phyloP scores from a whole-genome alignment of 1,140 invertebrate genomes.

The Harlomillsia oculata region DNA sequence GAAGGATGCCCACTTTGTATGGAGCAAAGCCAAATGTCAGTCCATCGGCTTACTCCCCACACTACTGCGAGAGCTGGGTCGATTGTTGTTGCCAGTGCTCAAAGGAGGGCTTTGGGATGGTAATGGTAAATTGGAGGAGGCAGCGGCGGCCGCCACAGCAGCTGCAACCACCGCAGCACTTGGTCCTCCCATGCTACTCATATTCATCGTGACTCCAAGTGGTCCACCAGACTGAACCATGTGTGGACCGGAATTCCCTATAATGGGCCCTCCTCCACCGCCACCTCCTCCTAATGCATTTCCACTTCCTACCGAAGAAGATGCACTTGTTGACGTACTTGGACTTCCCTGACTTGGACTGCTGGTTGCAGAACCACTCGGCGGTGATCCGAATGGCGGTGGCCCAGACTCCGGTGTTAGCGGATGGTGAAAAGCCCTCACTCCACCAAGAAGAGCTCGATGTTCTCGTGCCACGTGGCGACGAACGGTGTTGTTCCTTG shows the following conservation, averaged over 20 bases:
- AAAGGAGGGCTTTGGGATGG: slow-evolving; percentile 28
- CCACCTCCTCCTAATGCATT: slow-evolving; percentile 8
- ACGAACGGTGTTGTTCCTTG: slow-evolving; percentile 63
- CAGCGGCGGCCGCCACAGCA: slow-evolving; percentile 21
- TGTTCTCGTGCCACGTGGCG: slow-evolving; percentile 35
- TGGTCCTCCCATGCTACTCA: slow-evolving; percentile 26
- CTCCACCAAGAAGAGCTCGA: slow-evolving; percentile 31
- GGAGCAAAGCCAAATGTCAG: slow-evolving; percentile 36
- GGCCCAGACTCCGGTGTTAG: slow-evolving; percentile 13
- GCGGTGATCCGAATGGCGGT: slow-evolving; percentile 30
- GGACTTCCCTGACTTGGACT: slow-evolving; percentile 36
- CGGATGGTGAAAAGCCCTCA: slow-evolving; percentile 28
- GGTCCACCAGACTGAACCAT: slow-evolving; percentile 18
- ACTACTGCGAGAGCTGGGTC: slow-evolving; percentile 28
- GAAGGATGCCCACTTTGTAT: slow-evolving; percentile 35
- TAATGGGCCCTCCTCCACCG: no score
- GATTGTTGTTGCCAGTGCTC: slow-evolving; percentile 22
- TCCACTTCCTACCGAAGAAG: slow-evolving; percentile 19
- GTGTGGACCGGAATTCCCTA: slow-evolving; percentile 15
- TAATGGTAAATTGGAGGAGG: slow-evolving; percentile 21
- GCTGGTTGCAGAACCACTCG: slow-evolving; percentile 28
- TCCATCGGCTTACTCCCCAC: slow-evolving; percentile 31
- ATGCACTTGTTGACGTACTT: slow-evolving; percentile 20
- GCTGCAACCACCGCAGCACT: slow-evolving; percentile 15
- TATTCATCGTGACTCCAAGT: slow-evolving; percentile 13